Evolutionary conservation across 64 coral and sea anemone genomes (phyloP).

Genomic region (Porites australiensis): DNA sequence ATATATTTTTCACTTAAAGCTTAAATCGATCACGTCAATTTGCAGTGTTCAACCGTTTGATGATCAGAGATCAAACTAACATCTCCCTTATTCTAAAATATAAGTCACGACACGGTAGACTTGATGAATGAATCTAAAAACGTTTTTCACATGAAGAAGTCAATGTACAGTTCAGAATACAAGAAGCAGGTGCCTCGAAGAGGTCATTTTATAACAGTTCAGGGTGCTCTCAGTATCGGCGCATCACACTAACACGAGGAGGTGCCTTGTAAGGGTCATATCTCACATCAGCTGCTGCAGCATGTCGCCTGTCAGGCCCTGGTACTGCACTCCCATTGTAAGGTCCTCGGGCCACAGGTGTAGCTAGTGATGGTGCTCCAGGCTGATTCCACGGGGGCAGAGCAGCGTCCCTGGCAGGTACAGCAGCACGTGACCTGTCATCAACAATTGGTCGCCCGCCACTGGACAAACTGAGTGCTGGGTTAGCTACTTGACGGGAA

Average conservation of each 20-base stretch:
- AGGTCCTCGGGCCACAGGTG: slow-evolving; percentile 45
- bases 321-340: slow-evolving; percentile 65
- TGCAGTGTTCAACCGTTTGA: neutral
- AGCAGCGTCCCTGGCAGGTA: slow-evolving; percentile 36
- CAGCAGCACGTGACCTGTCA: slow-evolving; percentile 81
- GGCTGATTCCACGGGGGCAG: slow-evolving; percentile 62
- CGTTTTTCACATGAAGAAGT: neutral
- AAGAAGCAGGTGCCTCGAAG: too few species aligned
- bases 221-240: slow-evolving; percentile 66
- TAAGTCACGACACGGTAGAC: neutral
- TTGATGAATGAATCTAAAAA: neutral
- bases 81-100: neutral
- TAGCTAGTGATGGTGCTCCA: slow-evolving; percentile 26
- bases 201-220: too few species aligned
- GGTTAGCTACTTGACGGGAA: slow-evolving; percentile 25
- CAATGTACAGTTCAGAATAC: neutral
- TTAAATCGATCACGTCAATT: too few species aligned
- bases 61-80: too few species aligned
- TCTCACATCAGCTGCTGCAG: slow-evolving; percentile 70
- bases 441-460: slow-evolving; percentile 60
- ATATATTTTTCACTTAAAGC: too few species aligned
- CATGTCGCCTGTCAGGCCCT: slow-evolving; percentile 80
- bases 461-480: slow-evolving; percentile 52
- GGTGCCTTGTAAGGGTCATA: slow-evolving; percentile 91
- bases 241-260: slow-evolving; percentile 64